Conservation (phyloP, 2,888 invertebrate genomes). For the Parthenolecanium corni region DNA sequence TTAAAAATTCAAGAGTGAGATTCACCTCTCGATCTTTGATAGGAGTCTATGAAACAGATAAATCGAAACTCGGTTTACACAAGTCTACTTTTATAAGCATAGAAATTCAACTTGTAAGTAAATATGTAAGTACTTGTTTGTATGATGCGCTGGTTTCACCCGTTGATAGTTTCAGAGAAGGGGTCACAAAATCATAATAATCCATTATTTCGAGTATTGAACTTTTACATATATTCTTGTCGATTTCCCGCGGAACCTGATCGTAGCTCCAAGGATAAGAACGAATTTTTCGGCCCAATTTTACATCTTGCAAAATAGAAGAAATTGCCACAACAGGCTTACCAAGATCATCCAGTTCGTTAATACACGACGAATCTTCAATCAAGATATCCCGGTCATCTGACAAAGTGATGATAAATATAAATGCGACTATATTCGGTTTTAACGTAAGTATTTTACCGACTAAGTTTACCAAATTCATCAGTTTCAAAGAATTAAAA, state of each 20-base stretch:
- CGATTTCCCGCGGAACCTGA: constrained; percentile 1
- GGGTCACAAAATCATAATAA: constrained; percentile 4
- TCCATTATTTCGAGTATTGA: constrained; percentile 9
- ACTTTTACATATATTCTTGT: neutral
- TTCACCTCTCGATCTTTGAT: neutral
- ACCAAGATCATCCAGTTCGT: constrained; percentile 8
- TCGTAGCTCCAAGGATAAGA: constrained; percentile 8
- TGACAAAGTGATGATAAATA: neutral
- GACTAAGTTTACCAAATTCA: neutral
- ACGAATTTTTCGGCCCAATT: constrained; percentile 2
- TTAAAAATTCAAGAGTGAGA: neutral
- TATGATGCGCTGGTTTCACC: no score
- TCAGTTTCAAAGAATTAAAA: neutral
- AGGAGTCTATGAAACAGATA: neutral
- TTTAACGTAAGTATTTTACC: no score
- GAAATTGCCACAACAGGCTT: constrained; percentile 6
- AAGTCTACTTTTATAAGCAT: neutral
- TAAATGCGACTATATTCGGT: no score
- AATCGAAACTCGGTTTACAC: neutral
- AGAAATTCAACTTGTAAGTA: neutral
- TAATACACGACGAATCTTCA: neutral
- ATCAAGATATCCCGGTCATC: constrained; percentile 8
- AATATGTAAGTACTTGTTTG: neutral
- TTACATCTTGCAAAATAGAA: constrained; percentile 7
- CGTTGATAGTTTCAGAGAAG: no score